Evolutionary conservation across 2,113 vertebrate species (phyloP), one percentile per base, ranked within the genome.

Genomic region (Ciconia stormi): DNA sequence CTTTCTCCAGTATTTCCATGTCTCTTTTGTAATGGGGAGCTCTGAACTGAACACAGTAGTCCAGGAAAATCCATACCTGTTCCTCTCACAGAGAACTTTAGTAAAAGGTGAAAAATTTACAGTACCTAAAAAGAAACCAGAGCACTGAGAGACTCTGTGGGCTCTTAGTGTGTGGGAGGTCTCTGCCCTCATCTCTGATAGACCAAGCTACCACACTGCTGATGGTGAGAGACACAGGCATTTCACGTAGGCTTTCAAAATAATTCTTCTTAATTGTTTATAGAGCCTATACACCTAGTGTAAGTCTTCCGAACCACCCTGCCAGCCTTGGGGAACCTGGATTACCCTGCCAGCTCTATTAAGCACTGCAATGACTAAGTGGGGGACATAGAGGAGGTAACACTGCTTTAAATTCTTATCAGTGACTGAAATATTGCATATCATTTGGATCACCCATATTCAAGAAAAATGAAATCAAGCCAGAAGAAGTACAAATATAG

Each of bases 121-220:
- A 38, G 2, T 36, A 40, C 21, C 7, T n/a, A 16, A 42, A 69
- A 92, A 61, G 40, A 74, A 92, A 50, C 17, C 11, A 5, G 26
- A 69, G 9, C 22, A 38, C 30, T 61, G 19, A 19, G 17, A 55
- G 34, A 30, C 7, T 42, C 34, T 40, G 10, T 21, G 16, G 15
- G 9, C 6, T 83, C 7, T 61, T 47, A 16, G 17, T 38, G 8
- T 2, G 0, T 50, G 19, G 13, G 32, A 67, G 3, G 5, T 58
- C 38, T 67, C 32, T 65, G 22, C 13, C 80, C 4, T 59, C 19
- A 27, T 58, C 30, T n/a, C n/a, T 67, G 56, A 13, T 25, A 27
- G 42, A 67, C 58, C 6, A 46, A 36, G 36, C 6, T 52, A 58
- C 42, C 22, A 34, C 1, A 4, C 5, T 72, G n/a, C 22, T 87